Evolutionary conservation across 2,888 invertebrate species (phyloP).

Genomic region (Hirtodrosophila histrioides): DNA sequence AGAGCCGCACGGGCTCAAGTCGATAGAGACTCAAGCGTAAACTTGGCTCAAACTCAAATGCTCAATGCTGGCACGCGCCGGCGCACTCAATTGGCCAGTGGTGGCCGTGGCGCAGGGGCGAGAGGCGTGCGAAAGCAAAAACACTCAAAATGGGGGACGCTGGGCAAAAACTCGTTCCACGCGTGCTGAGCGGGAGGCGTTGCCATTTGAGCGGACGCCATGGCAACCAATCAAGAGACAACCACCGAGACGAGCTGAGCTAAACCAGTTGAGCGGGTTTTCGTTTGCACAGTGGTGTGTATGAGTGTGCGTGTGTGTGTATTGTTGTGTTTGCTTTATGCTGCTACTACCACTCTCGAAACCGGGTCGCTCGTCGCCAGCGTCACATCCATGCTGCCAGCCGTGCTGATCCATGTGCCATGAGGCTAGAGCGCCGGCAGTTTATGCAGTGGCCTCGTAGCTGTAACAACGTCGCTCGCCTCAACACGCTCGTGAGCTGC

Average conservation of each 20-base stretch:
- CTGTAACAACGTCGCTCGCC: slow-evolving; percentile 74
- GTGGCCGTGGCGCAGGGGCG: background rate
- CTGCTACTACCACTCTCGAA: slow-evolving; percentile 53
- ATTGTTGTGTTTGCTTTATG: slow-evolving; percentile 53
- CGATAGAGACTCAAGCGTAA: slow-evolving; percentile 9
- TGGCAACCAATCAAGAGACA: slow-evolving; percentile 77
- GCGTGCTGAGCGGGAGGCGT: slow-evolving; percentile 62
- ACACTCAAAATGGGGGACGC: slow-evolving; percentile 81
- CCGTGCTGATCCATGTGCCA: slow-evolving; percentile 30
- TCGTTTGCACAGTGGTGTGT: slow-evolving; percentile 22
- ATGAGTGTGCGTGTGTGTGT: slow-evolving; percentile 45
- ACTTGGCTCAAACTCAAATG: slow-evolving; percentile 26
- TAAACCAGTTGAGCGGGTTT: slow-evolving; percentile 75
- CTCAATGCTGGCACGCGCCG: slow-evolving; percentile 73
- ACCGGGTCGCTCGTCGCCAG: slow-evolving; percentile 49
- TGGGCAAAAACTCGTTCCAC: slow-evolving; percentile 61
- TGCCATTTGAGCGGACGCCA: slow-evolving; percentile 51
- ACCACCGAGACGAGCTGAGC: slow-evolving; percentile 54
- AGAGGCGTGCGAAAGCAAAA: background rate
- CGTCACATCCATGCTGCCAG: slow-evolving; percentile 51
- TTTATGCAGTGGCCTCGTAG: slow-evolving; percentile 76
- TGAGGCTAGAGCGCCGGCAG: slow-evolving; percentile 66
- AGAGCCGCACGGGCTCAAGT: slow-evolving; percentile 35
- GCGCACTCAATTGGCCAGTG: slow-evolving; percentile 72
- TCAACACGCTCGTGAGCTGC: slow-evolving; percentile 46